Evolutionary conservation across 2,888 invertebrate genomes (phyloP).

Genomic region (Phaonia tiefii): DNA sequence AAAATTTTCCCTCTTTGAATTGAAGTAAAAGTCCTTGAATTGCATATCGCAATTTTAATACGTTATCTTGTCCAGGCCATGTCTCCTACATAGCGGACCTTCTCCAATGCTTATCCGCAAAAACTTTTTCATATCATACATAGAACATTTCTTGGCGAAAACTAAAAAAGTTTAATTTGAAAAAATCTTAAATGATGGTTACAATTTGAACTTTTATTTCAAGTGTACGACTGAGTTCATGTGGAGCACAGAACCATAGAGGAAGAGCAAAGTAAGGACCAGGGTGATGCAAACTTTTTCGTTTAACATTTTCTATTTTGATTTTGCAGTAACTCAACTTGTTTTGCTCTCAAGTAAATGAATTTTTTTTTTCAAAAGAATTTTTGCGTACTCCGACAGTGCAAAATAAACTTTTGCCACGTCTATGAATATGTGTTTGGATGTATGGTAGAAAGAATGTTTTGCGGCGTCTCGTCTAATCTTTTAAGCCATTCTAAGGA

Average conservation of each 20-base stretch:
- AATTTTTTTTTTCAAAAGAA: slow-evolving; percentile 30
- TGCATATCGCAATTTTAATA: no score
- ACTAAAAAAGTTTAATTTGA: slow-evolving; percentile 34
- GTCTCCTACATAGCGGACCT: background rate
- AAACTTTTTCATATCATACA: slow-evolving; percentile 7
- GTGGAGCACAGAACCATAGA: no score
- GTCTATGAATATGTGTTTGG: background rate
- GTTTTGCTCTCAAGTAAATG: slow-evolving; percentile 32
- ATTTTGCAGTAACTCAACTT: slow-evolving; percentile 6
- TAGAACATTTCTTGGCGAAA: slow-evolving; percentile 21
- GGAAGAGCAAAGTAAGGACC: background rate
- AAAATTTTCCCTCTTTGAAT: no score
- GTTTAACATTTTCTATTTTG: slow-evolving; percentile 42
- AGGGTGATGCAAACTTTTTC: slow-evolving; percentile 55
- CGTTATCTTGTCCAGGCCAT: background rate
- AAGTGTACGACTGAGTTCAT: slow-evolving; percentile 8
- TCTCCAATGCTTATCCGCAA: background rate
- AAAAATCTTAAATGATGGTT: slow-evolving; percentile 45
- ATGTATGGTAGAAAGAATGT: background rate
- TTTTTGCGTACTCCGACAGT: slow-evolving; percentile 6
- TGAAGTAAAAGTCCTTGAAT: no score
- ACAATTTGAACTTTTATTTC: slow-evolving; percentile 49
- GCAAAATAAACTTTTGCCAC: slow-evolving; percentile 10
- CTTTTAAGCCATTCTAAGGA: slow-evolving; percentile 57
- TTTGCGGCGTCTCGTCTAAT: slow-evolving; percentile 56